These are phyloP conservation scores for Meleagris gallopavo DNA, from an alignment of 2,113 vertebrate genomes.

Conservation along the genomic window DNA sequence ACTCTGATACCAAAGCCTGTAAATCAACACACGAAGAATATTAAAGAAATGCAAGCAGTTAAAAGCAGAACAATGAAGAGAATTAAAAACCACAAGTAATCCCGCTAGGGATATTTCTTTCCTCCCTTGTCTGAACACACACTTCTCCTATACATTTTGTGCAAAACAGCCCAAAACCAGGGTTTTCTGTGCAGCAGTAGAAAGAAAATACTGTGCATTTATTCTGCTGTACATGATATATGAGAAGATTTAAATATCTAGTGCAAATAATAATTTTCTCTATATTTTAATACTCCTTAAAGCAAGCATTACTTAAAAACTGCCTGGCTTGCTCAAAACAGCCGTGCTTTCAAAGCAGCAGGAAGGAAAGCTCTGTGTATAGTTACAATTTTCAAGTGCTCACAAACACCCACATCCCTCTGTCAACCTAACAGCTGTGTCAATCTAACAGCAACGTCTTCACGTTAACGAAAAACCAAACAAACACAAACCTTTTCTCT, in stretches of 20 bases:
- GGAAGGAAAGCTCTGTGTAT: neutral
- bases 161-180: neutral
- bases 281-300: neutral
- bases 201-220: neutral
- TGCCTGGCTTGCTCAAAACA: neutral
- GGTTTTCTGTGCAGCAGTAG: neutral
- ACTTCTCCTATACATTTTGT: neutral
- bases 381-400: neutral
- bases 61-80: constrained; percentile 6
- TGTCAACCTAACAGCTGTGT: neutral
- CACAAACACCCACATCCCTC: neutral
- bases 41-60: neutral
- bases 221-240: neutral
- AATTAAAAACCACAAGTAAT: neutral
- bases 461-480: neutral
- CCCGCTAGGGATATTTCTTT: neutral
- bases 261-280: neutral
- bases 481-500: neutral
- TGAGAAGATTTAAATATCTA: neutral
- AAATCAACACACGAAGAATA: neutral
- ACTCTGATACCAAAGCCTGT: neutral
- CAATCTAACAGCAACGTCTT: neutral
- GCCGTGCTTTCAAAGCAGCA: neutral
- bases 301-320: neutral
- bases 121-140: neutral